Evolutionary conservation across 2,797 vertebrate species (phyloP).

Genomic region (Epinephelus awoara): DNA sequence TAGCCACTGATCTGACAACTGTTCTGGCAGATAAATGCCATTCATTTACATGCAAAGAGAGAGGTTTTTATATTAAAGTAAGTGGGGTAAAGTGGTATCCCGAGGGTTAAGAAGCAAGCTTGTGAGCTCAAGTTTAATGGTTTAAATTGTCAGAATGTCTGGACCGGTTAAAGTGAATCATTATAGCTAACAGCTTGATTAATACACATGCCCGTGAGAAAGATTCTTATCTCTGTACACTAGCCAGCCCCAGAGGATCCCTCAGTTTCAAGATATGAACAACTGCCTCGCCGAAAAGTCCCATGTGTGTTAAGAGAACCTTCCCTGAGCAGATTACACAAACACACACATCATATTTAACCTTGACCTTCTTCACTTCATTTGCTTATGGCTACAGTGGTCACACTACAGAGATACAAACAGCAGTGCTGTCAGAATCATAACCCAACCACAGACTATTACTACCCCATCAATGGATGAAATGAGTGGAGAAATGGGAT

Average conservation of each 20-base stretch:
- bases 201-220: conserved; percentile 29
- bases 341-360: conserved; percentile 35
- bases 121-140: conserved; percentile 48
- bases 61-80: conserved; percentile 40
- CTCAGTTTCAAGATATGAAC: conserved; percentile 38
- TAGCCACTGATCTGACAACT: conserved; percentile 58
- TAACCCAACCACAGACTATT: conserved; percentile 20
- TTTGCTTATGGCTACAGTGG: conserved; percentile 40
- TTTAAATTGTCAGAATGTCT: conserved; percentile 51
- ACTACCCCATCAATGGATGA: conserved; percentile 62
- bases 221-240: conserved; percentile 31
- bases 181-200: conserved; percentile 45
- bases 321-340: conserved; percentile 44
- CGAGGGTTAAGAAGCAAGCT: conserved; percentile 38
- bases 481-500: conserved; percentile 76
- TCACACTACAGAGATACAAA: conserved; percentile 21
- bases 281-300: not conserved
- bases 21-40: conserved; percentile 56
- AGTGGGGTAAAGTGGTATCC: conserved; percentile 48
- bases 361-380: conserved; percentile 30
- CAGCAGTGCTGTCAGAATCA: conserved; percentile 28
- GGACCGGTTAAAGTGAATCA: conserved; percentile 37
- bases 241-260: conserved; percentile 24
- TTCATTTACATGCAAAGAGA: conserved; percentile 56
- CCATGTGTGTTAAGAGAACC: conserved; percentile 19